Conservation (phyloP, 1,140 invertebrate genomes). For the Heterodera carotae region DNA sequence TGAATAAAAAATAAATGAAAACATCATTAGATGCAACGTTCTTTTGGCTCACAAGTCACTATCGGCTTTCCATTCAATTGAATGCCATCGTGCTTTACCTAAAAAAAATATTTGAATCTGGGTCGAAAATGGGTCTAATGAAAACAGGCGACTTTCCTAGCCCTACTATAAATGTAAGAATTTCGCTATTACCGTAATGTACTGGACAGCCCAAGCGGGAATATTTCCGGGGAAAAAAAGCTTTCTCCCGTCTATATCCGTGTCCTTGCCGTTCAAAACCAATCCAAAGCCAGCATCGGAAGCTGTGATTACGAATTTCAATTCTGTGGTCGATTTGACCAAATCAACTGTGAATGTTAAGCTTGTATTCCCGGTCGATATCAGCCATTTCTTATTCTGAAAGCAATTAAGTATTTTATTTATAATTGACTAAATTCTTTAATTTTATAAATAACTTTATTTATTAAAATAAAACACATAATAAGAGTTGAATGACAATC, state of each 20-base stretch:
- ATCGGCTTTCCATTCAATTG: background rate
- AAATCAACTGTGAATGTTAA: background rate
- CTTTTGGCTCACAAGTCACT: background rate
- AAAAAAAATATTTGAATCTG: background rate
- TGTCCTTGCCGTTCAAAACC: background rate
- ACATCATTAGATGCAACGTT: background rate
- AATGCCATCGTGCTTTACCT: background rate
- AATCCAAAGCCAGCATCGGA: background rate
- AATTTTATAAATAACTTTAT: too few relatives aligned
- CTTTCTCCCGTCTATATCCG: background rate
- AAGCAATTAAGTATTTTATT: too few relatives aligned
- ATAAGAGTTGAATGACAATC: background rate
- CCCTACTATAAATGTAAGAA: too few relatives aligned
- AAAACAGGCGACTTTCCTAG: background rate
- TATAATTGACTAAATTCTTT: too few relatives aligned
- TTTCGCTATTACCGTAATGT: background rate
- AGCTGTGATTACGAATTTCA: background rate
- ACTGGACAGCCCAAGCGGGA: background rate
- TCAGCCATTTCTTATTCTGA: background rate
- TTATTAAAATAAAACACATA: background rate
- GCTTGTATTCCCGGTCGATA: background rate
- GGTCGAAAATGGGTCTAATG: too few relatives aligned
- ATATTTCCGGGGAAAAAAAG: background rate
- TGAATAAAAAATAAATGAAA: too few relatives aligned
- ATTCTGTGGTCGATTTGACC: background rate